Conservation (phyloP, 2,888 invertebrate species). For the Salticus scenicus region DNA sequence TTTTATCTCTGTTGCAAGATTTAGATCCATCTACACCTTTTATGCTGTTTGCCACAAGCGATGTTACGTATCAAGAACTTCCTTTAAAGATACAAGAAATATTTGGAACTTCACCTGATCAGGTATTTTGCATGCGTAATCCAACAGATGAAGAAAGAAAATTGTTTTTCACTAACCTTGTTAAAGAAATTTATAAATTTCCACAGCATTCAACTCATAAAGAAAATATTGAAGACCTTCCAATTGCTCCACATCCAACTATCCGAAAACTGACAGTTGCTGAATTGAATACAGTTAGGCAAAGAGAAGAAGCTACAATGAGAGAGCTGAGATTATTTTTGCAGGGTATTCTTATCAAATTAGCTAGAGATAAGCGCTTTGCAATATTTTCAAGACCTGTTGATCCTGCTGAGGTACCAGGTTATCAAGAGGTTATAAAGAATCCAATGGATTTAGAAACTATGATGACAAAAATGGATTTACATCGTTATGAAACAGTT, state of each 20-base stretch:
- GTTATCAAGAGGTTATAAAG: constrained; percentile 88
- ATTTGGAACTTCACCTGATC: constrained; percentile 83
- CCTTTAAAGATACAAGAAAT: constrained; percentile 79
- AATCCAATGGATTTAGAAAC: constrained; percentile 93
- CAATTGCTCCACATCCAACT: constrained; percentile 82
- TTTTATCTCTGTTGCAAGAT: constrained; percentile 81
- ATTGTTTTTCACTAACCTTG: constrained; percentile 83
- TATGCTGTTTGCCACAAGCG: constrained; percentile 84
- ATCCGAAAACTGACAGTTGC: constrained; percentile 80
- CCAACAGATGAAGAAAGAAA: constrained; percentile 82
- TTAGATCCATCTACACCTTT: constrained; percentile 81
- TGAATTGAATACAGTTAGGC: constrained; percentile 81
- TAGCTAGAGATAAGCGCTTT: constrained; percentile 86
- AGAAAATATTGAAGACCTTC: constrained; percentile 79
- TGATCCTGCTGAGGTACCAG: constrained; percentile 82
- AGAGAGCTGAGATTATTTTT: constrained; percentile 90
- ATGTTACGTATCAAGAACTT: constrained; percentile 78
- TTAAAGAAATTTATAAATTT: constrained; percentile 74
- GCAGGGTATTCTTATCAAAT: constrained; percentile 88
- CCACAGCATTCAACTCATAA: constrained; percentile 48
- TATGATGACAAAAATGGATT: constrained; percentile 94
- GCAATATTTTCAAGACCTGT: constrained; percentile 93
- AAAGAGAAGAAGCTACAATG: constrained; percentile 86
- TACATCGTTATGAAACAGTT: constrained; percentile 88
- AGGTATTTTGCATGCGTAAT: constrained; percentile 82